These are phyloP conservation scores for Thripadectes ignobilis DNA, from an alignment of 2,797 vertebrate genomes.

Conservation along the genomic window DNA sequence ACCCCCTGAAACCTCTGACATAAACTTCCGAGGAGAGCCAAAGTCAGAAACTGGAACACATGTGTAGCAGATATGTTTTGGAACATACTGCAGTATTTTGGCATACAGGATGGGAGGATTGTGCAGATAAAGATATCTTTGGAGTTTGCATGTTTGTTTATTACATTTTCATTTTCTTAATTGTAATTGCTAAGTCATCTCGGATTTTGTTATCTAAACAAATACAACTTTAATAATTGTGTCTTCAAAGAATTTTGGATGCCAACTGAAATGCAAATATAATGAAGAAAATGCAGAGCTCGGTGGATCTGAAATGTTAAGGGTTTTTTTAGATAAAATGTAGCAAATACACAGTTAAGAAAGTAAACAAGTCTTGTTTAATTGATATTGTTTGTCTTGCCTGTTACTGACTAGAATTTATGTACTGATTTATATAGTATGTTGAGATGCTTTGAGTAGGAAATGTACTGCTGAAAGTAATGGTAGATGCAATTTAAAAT, in stretches of 20 bases:
- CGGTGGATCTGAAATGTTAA: not conserved
- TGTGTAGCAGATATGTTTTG: slow-evolving; percentile 15
- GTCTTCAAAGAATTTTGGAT: not conserved
- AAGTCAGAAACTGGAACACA: not conserved
- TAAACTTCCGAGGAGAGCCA: slow-evolving; percentile 34
- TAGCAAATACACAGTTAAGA: not conserved
- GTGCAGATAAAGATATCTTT: slow-evolving; percentile 45
- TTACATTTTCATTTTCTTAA: slow-evolving; percentile 25
- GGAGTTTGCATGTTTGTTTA: slow-evolving; percentile 1
- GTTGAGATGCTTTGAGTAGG: not conserved
- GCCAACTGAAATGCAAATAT: not conserved
- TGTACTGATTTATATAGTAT: not conserved
- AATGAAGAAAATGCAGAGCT: not conserved
- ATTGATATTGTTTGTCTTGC: not conserved
- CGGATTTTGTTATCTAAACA: not conserved
- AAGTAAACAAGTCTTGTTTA: not conserved
- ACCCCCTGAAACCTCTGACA: slow-evolving; percentile 3
- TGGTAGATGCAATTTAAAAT: not conserved
- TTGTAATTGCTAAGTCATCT: not conserved
- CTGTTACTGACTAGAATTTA: not conserved
- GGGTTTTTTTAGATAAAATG: not conserved
- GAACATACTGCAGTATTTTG: not conserved
- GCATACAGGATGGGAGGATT: slow-evolving; percentile 40
- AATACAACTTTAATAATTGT: not conserved
- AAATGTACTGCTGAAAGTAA: not conserved